These are phyloP conservation scores for Megamerina dolium DNA, from an alignment of 2,888 invertebrate species.

Conservation along the genomic window DNA sequence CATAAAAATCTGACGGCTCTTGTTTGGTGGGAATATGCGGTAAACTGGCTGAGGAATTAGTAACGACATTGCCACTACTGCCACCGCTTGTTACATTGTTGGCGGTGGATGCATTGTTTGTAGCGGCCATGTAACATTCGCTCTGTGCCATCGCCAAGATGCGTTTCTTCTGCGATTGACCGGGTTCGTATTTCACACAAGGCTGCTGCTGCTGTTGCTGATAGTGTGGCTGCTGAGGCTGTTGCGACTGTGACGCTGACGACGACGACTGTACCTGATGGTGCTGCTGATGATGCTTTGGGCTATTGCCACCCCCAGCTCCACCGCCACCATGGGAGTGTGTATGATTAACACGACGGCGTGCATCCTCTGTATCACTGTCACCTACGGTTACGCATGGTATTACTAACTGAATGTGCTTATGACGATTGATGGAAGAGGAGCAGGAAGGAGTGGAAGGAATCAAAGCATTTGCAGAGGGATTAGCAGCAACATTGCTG, in stretches of 20 bases:
- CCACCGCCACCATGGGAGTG: slow-evolving; percentile 38
- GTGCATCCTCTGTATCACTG: slow-evolving; percentile 64
- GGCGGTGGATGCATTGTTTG: slow-evolving; percentile 19
- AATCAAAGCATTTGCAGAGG: slow-evolving; percentile 10
- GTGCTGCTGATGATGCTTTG: slow-evolving; percentile 8
- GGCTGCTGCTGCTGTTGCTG: slow-evolving; percentile 33
- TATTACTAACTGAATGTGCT: slow-evolving; percentile 65
- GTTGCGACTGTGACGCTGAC: slow-evolving; percentile 24
- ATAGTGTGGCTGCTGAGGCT: slow-evolving; percentile 27
- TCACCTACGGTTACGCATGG: slow-evolving; percentile 74
- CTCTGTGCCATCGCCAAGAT: slow-evolving; percentile 81
- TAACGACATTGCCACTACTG: slow-evolving; percentile 17
- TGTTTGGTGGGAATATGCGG: slow-evolving; percentile 49
- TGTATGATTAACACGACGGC: slow-evolving; percentile 43
- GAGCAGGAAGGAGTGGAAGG: slow-evolving; percentile 24
- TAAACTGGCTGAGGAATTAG: slow-evolving; percentile 29
- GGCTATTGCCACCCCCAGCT: slow-evolving; percentile 8
- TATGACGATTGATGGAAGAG: slow-evolving; percentile 24
- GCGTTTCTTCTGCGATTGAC: slow-evolving; percentile 84
- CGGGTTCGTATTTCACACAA: slow-evolving; percentile 50
- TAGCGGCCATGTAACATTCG: slow-evolving; percentile 61
- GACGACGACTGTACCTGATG: slow-evolving; percentile 16
- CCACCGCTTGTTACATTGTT: slow-evolving; percentile 4
- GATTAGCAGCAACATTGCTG: slow-evolving; percentile 17
- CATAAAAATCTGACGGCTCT: slow-evolving; percentile 48